These are phyloP conservation scores for Galago senegalensis DNA, from an alignment of 2,797 vertebrate species.

Conservation along the genomic window DNA sequence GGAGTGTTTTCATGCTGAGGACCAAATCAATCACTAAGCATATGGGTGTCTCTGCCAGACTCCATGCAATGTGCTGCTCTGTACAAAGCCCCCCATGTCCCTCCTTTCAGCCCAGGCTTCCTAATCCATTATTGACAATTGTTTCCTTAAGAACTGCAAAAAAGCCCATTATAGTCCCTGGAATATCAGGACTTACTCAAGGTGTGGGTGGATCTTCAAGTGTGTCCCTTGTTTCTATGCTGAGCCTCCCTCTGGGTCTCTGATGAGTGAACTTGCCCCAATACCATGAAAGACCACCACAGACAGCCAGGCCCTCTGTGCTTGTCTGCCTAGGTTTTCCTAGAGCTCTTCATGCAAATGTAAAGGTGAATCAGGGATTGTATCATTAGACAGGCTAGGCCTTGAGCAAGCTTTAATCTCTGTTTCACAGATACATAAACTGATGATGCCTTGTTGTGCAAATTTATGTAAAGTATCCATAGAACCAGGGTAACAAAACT, in stretches of 20 bases:
- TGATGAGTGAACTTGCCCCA: neutral
- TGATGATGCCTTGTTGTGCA: neutral
- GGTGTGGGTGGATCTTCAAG: slow-evolving; percentile 5
- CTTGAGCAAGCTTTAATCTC: neutral
- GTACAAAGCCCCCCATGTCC: slow-evolving; percentile 41
- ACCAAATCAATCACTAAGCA: slow-evolving; percentile 37
- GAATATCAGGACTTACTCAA: neutral
- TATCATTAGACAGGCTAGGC: neutral
- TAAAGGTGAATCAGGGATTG: neutral
- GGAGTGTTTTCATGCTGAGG: slow-evolving; percentile 45
- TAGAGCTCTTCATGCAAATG: rapidly evolving
- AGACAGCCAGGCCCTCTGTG: neutral
- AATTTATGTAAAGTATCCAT: neutral
- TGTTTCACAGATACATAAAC: neutral
- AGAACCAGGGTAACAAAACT: neutral
- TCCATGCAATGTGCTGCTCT: neutral
- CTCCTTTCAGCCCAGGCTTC: neutral
- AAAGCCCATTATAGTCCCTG: neutral
- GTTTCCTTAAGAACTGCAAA: slow-evolving; percentile 84
- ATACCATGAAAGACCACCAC: slow-evolving; percentile 2
- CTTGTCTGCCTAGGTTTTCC: neutral
- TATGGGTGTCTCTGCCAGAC: slow-evolving; percentile 26
- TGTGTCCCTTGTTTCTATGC: slow-evolving; percentile 14
- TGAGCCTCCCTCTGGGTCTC: neutral
- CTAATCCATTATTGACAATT: slow-evolving; percentile 57